Conservation (phyloP, 2,797 vertebrate species). For the Aplochiton taeniatus region DNA sequence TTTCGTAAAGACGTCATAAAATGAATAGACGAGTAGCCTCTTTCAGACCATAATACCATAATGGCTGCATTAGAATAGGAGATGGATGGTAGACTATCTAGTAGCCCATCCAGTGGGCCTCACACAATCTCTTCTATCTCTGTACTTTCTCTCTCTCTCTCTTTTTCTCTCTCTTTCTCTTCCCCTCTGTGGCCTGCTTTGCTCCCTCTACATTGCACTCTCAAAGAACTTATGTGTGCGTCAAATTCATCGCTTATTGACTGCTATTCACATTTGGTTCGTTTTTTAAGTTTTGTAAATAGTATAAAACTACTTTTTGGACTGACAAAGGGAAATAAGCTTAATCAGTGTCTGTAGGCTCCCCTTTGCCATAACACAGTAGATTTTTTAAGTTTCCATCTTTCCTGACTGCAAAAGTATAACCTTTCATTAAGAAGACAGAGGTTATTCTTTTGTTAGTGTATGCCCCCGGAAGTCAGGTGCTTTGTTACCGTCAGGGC, state of each 20-base stretch:
- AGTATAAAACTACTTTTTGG: no score
- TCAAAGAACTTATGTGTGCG: no score
- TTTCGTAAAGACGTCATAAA: conserved; percentile 67
- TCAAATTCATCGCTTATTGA: no score
- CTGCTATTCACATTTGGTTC: no score
- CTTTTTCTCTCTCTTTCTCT: conserved; percentile 39
- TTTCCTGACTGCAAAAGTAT: conserved; percentile 47
- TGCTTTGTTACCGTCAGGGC: conserved; percentile 46
- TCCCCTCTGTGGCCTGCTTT: conserved; percentile 44
- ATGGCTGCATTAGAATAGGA: conserved; percentile 70
- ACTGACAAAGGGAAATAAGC: conserved; percentile 26
- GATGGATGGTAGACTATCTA: conserved; percentile 58
- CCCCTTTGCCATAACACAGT: conserved; percentile 51
- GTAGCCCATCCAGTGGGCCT: conserved; percentile 49
- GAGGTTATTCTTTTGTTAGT: conserved; percentile 57
- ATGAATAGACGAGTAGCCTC: conserved; percentile 67
- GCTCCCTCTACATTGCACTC: no score
- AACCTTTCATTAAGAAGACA: conserved; percentile 40
- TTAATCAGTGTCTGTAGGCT: conserved; percentile 30
- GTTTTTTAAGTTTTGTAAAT: no score
- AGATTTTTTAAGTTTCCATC: conserved; percentile 46
- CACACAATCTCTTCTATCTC: conserved; percentile 38
- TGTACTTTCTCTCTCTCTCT: neutral
- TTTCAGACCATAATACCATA: conserved; percentile 55
- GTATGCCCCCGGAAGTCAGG: conserved; percentile 47